phyloP scores from a whole-genome alignment of 2,797 vertebrate genomes.

The Falco naumanni region DNA sequence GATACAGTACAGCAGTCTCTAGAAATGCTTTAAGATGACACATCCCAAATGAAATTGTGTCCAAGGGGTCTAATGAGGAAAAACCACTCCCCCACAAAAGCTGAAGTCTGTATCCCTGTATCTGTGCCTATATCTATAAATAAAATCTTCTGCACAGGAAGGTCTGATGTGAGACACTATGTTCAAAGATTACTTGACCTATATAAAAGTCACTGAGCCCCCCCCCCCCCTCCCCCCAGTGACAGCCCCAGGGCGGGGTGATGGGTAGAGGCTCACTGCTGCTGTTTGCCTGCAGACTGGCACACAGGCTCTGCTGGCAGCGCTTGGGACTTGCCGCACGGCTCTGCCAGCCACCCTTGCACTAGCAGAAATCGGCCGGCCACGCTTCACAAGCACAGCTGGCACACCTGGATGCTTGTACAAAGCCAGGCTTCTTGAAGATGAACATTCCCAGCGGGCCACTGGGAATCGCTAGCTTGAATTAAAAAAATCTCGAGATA shows the following conservation, averaged over 20 bases:
- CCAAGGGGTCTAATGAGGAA: neutral
- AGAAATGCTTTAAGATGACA: neutral
- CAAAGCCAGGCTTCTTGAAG: neutral
- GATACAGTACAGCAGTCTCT: neutral
- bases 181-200: neutral
- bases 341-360: neutral
- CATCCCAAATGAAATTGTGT: neutral
- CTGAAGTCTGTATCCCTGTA: neutral
- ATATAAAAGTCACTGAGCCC: neutral
- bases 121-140: neutral
- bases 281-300: neutral
- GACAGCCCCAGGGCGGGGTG: neutral
- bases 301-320: neutral
- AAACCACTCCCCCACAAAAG: neutral
- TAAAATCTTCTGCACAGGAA: neutral
- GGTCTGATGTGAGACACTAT: neutral
- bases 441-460: too few species aligned
- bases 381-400: neutral
- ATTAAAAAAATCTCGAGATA: fast-evolving
- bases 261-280: neutral
- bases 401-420: fast-evolving
- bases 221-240: too few species aligned
- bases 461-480: neutral
- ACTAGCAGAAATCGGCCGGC: fast-evolving
- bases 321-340: fast-evolving